Percentiles rank a stretch among this genome's conserved stretches.
phyloP scores from a whole-genome alignment of 2,797 vertebrate species.

The Allobates femoralis region DNA sequence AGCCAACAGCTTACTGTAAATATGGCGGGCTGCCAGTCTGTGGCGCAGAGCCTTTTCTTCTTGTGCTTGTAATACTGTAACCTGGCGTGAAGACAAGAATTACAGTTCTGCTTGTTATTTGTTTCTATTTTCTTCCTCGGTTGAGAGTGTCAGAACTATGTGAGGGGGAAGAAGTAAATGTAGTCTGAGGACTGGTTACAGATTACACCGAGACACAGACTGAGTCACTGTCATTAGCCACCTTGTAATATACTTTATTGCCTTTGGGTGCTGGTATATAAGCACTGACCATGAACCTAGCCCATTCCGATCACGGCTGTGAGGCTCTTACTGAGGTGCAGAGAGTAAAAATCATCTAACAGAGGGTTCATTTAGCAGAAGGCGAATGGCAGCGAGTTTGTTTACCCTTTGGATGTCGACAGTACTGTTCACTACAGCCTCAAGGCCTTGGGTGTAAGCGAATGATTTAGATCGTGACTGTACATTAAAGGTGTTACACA shows the following conservation, averaged over 20 bases:
- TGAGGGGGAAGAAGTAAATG: conserved; percentile 60
- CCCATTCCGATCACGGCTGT: not conserved
- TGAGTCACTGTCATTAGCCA: conserved; percentile 18
- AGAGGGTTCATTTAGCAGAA: not conserved
- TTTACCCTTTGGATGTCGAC: conserved; percentile 15
- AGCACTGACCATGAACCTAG: conserved; percentile 14
- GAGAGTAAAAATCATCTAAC: not conserved
- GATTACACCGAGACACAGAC: conserved; percentile 48
- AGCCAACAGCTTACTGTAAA: conserved; percentile 82
- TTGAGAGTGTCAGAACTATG: conserved; percentile 48
- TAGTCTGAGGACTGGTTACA: conserved; percentile 50
- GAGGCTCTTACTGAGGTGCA: not conserved
- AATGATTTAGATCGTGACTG: not conserved
- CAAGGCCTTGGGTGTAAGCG: not conserved
- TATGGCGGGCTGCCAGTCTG: conserved; percentile 80
- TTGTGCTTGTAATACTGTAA: conserved; percentile 81
- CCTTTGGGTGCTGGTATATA: not conserved
- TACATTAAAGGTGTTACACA: not conserved
- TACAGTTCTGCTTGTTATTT: conserved; percentile 80
- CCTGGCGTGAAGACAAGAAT: conserved; percentile 82
- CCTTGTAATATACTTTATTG: not conserved
- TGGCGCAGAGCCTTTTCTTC: conserved; percentile 80
- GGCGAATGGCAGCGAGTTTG: conserved; percentile 24
- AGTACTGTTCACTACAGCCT: not conserved
- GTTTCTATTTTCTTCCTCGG: conserved; percentile 72